phyloP scores from a whole-genome alignment of 1,140 invertebrate species.

The Phymastichus coffea region DNA sequence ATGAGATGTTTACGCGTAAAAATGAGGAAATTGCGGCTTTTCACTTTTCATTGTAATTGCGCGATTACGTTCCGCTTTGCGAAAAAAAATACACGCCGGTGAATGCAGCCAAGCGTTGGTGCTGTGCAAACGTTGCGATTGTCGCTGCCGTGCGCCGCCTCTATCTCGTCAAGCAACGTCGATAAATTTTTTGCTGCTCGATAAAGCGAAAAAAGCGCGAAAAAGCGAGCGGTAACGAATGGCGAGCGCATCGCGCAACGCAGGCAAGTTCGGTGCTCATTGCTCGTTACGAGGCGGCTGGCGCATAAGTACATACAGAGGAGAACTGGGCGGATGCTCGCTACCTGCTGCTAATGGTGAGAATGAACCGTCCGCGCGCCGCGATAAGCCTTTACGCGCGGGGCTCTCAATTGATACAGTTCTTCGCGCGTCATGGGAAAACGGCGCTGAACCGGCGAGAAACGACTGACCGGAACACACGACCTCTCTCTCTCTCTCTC shows the following conservation, averaged over 20 bases:
- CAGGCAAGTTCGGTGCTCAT: too few species aligned
- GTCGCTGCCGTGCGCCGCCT: too few species aligned
- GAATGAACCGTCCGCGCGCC: constrained; percentile 13
- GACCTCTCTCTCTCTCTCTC: constrained; percentile 25
- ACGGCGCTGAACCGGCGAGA: constrained; percentile 25
- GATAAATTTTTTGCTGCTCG: too few species aligned
- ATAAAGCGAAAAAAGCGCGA: too few species aligned
- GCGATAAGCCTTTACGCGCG: constrained; percentile 19
- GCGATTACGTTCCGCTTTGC: neutral
- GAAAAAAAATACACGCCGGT: too few species aligned
- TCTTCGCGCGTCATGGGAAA: constrained; percentile 35
- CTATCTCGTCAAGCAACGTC: too few species aligned
- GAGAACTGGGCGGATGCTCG: neutral
- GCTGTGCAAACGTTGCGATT: too few species aligned
- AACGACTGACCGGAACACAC: constrained; percentile 45
- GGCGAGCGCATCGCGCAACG: too few species aligned
- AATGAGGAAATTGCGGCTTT: constrained; percentile 9
- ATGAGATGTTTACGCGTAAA: too few species aligned
- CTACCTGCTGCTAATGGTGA: constrained; percentile 21
- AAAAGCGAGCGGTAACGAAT: too few species aligned
- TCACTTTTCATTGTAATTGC: constrained; percentile 5
- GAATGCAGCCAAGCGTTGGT: too few species aligned
- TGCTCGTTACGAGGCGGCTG: constrained; percentile 1
- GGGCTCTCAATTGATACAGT: constrained; percentile 8
- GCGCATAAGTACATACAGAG: too few species aligned